A percentile compares a stretch with the other conserved stretches of the same genome.
Evolutionary conservation across 2,113 vertebrate genomes (phyloP).

Genomic region (Spea bombifrons): DNA sequence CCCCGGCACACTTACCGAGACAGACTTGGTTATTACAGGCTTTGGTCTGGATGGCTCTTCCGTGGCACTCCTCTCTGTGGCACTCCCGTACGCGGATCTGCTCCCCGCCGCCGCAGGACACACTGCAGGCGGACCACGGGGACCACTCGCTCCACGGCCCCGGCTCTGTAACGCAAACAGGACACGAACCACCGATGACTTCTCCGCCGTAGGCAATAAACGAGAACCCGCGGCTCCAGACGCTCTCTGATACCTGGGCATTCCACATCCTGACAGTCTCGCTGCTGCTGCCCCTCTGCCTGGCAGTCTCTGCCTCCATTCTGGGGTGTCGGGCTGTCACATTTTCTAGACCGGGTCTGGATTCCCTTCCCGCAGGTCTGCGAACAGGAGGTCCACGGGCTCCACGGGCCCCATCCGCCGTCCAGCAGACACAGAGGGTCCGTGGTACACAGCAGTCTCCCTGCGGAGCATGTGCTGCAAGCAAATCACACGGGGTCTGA

Average conservation of each 20-base stretch:
- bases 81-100: constrained; percentile 61
- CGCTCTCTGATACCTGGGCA: constrained; percentile 13
- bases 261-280: constrained; percentile 61
- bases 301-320: constrained; percentile 68
- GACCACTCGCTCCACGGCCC: constrained; percentile 65
- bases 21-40: constrained; percentile 77
- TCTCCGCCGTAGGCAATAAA: background rate
- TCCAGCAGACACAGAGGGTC: constrained; percentile 70
- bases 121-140: constrained; percentile 60
- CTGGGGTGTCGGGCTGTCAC: constrained; percentile 68
- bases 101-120: constrained; percentile 67
- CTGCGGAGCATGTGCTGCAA: constrained; percentile 73
- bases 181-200: background rate
- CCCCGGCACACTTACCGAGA: constrained; percentile 61
- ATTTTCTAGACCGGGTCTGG: constrained; percentile 65
- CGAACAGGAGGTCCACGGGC: constrained; percentile 72
- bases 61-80: constrained; percentile 54
- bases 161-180: background rate
- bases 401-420: constrained; percentile 76
- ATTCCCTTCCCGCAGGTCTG: constrained; percentile 73
- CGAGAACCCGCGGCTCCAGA: background rate
- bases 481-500: background rate
- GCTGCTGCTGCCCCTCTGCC: constrained; percentile 66
- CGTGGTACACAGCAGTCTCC: constrained; percentile 68
- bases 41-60: constrained; percentile 64